phyloP scores from a whole-genome alignment of 1,140 invertebrate genomes.

The Panagrolaimus sp. region DNA sequence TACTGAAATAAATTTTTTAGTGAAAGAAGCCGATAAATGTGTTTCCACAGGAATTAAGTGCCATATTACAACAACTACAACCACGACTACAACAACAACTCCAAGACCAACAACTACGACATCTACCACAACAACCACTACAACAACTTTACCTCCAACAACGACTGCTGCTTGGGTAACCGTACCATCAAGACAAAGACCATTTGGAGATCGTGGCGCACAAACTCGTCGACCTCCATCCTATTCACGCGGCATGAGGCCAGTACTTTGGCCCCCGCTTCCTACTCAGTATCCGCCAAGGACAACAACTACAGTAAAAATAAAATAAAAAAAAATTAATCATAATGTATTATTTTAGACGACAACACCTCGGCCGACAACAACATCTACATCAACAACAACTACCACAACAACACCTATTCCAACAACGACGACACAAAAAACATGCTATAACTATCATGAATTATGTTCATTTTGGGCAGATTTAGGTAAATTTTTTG shows the following conservation, averaged over 20 bases:
- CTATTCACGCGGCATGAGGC: background rate
- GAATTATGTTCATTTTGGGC: slow-evolving; percentile 40
- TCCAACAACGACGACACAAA: slow-evolving; percentile 6
- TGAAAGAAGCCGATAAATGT: slow-evolving; percentile 34
- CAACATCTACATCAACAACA: background rate
- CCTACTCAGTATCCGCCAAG: slow-evolving; percentile 12
- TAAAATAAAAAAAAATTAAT: background rate
- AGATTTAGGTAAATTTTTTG: slow-evolving; percentile 5
- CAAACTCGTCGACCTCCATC: slow-evolving; percentile 13
- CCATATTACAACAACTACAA: slow-evolving; percentile 32
- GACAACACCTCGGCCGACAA: background rate
- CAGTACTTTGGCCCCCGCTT: slow-evolving; percentile 23
- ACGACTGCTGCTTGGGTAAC: slow-evolving; percentile 16
- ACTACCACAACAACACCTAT: slow-evolving; percentile 16
- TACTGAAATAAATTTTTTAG: slow-evolving; percentile 18
- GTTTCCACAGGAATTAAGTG: slow-evolving; percentile 41
- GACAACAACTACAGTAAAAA: slow-evolving; percentile 17
- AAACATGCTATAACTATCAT: slow-evolving; percentile 40
- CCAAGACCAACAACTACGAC: slow-evolving; percentile 17
- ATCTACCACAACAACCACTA: slow-evolving; percentile 18
- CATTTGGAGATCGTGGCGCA: slow-evolving; percentile 8
- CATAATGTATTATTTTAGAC: slow-evolving; percentile 1
- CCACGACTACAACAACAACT: slow-evolving; percentile 25
- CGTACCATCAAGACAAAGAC: background rate
- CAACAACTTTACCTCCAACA: slow-evolving; percentile 23